Percentiles rank a stretch among this genome's conserved stretches.
These are phyloP conservation scores for Drosophila leontia DNA, from an alignment of 1,140 invertebrate species.

Conservation along the genomic window DNA sequence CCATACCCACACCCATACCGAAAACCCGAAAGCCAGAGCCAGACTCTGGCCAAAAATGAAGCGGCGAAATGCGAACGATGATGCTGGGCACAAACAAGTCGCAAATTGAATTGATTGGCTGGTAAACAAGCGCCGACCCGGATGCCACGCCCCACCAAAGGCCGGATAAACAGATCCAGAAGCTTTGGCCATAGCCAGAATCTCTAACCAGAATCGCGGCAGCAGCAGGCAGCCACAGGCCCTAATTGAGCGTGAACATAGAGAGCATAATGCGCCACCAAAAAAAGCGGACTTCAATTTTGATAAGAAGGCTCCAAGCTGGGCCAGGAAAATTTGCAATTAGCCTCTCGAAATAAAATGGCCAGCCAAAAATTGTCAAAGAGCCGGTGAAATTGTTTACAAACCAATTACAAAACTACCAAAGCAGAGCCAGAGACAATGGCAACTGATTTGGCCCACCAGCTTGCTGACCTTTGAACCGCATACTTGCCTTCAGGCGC, in stretches of 20 bases:
- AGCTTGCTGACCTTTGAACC: conserved; percentile 70
- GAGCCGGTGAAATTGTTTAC: conserved; percentile 74
- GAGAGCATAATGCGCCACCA: conserved; percentile 43
- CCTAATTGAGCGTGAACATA: conserved; percentile 69
- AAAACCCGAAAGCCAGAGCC: not conserved
- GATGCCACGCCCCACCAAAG: conserved; percentile 22
- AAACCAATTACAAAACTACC: conserved; percentile 69
- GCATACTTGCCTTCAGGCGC: conserved; percentile 33
- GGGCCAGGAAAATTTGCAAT: conserved; percentile 53
- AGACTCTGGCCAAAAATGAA: conserved; percentile 33
- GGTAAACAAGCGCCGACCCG: conserved; percentile 49
- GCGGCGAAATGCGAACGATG: conserved; percentile 31
- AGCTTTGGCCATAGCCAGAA: conserved; percentile 22
- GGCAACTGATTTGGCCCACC: conserved; percentile 62
- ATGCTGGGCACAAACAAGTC: conserved; percentile 53
- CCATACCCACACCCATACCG: not conserved
- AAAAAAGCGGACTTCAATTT: conserved; percentile 44
- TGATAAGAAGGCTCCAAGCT: conserved; percentile 52
- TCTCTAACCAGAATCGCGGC: conserved; percentile 19
- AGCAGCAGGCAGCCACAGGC: conserved; percentile 37
- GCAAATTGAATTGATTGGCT: conserved; percentile 68
- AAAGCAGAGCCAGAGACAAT: conserved; percentile 59
- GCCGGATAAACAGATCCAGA: conserved; percentile 24
- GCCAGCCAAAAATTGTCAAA: conserved; percentile 72
- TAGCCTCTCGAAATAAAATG: conserved; percentile 62